Evolutionary conservation across 2,113 vertebrate species (phyloP).

Genomic region (Hippocampus guttulatus): DNA sequence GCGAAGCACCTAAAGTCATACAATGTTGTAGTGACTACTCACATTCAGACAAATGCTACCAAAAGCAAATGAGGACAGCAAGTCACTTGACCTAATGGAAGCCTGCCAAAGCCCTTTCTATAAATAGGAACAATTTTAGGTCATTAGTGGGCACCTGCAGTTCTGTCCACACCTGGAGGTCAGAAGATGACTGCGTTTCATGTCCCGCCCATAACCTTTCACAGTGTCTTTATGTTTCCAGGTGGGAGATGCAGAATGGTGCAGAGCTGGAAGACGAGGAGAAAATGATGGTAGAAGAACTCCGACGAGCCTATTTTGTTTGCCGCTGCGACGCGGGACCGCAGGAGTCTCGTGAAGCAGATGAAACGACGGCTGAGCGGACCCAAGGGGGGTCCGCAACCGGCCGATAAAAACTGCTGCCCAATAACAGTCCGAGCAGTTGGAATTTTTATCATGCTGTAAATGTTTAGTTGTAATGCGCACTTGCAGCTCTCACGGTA

Average conservation of each 20-base stretch:
- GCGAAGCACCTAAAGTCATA: no score
- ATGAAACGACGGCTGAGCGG: conserved; percentile 36
- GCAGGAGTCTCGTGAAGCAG: conserved; percentile 40
- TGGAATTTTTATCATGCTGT: conserved; percentile 47
- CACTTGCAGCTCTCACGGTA: conserved; percentile 41
- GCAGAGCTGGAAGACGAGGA: conserved; percentile 83
- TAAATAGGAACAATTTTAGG: neutral
- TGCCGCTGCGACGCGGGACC: conserved; percentile 46
- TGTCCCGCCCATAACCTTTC: neutral
- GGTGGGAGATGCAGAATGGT: conserved; percentile 89
- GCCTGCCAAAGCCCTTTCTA: neutral
- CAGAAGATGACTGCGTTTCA: neutral
- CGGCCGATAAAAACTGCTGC: conserved; percentile 47
- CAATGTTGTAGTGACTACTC: neutral
- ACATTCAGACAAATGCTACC: neutral
- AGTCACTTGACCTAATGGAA: no score
- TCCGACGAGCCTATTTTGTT: conserved; percentile 75
- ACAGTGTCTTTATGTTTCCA: conserved; percentile 62
- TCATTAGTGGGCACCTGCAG: neutral
- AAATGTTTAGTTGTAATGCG: conserved; percentile 50
- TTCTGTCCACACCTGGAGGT: neutral
- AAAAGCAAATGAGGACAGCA: neutral
- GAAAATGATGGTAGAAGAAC: conserved; percentile 76
- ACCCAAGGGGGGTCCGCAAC: conserved; percentile 43
- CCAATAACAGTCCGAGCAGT: conserved; percentile 40